These are phyloP conservation scores for Phalangium opilio DNA, from an alignment of 2,888 invertebrate species.

Conservation along the genomic window DNA sequence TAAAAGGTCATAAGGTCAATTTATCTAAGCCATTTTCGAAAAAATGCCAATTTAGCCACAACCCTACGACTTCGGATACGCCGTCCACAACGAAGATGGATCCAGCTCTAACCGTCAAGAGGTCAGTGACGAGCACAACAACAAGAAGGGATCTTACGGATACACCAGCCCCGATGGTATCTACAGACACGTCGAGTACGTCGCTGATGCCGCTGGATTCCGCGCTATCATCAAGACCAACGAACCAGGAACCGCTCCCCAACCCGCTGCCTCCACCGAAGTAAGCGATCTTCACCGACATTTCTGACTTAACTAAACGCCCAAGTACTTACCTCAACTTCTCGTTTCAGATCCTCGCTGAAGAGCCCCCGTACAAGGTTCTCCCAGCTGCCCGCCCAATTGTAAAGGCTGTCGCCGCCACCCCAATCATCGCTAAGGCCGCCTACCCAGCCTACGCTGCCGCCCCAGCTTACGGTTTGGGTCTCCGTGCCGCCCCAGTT, in stretches of 20 bases:
- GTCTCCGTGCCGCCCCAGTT: neutral
- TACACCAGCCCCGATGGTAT: conserved; percentile 6
- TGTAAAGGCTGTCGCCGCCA: too few relatives aligned
- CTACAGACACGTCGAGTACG: conserved; percentile 5
- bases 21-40: too few relatives aligned
- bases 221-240: conserved; percentile 6
- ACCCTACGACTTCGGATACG: conserved; percentile 8
- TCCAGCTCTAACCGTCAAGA: conserved; percentile 3
- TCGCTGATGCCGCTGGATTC: conserved; percentile 6
- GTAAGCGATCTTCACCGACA: neutral
- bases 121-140: conserved; percentile 3
- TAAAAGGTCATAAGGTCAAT: too few relatives aligned
- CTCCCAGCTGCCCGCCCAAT: neutral
- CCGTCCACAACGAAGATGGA: conserved; percentile 5
- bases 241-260: conserved; percentile 7
- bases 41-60: too few relatives aligned
- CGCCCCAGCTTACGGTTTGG: neutral
- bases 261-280: conserved; percentile 2
- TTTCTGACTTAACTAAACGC: neutral
- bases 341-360: too few relatives aligned
- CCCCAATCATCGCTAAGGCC: neutral
- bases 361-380: neutral
- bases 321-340: neutral
- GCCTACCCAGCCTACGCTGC: neutral
- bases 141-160: conserved; percentile 6